Conservation (phyloP, 2,797 vertebrate genomes). For the Protonibea diacanthus region DNA sequence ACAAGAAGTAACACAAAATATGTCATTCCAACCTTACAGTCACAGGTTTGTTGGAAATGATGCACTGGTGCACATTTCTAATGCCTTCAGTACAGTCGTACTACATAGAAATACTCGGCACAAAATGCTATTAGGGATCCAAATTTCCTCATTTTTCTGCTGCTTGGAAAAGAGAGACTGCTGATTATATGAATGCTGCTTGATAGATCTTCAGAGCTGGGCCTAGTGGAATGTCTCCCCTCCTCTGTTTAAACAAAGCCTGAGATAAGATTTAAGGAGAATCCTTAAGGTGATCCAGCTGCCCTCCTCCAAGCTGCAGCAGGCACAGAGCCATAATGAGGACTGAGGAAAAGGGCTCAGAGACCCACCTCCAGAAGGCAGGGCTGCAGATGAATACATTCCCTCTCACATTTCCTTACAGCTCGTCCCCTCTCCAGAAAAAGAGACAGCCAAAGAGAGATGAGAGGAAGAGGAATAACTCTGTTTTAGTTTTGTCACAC, state of each 20-base stretch:
- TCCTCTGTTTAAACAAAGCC: constrained; percentile 85
- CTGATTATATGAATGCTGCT: constrained; percentile 71
- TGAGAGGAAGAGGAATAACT: constrained; percentile 63
- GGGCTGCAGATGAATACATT: constrained; percentile 67
- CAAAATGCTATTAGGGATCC: constrained; percentile 23
- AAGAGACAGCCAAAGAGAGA: constrained; percentile 54
- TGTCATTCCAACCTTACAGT: constrained; percentile 19
- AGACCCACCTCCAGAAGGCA: constrained; percentile 73
- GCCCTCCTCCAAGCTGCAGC: constrained; percentile 76
- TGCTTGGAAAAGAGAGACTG: constrained; percentile 53
- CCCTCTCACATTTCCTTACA: constrained; percentile 59
- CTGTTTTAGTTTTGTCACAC: constrained; percentile 65
- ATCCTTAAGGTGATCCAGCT: constrained; percentile 84
- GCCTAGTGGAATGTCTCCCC: constrained; percentile 80
- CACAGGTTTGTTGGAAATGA: constrained; percentile 19
- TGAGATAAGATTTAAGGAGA: constrained; percentile 88
- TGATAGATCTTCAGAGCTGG: constrained; percentile 75
- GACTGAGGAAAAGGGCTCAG: constrained; percentile 62
- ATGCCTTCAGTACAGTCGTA: not conserved
- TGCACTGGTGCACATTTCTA: constrained; percentile 13
- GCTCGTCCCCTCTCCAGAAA: constrained; percentile 58
- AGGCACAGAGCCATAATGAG: constrained; percentile 71
- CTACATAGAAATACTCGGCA: not conserved
- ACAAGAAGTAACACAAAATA: constrained; percentile 23
- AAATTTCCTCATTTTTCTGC: constrained; percentile 49